phyloP scores from a whole-genome alignment of 92 coral and sea anemone species.

The Bergia sp. region DNA sequence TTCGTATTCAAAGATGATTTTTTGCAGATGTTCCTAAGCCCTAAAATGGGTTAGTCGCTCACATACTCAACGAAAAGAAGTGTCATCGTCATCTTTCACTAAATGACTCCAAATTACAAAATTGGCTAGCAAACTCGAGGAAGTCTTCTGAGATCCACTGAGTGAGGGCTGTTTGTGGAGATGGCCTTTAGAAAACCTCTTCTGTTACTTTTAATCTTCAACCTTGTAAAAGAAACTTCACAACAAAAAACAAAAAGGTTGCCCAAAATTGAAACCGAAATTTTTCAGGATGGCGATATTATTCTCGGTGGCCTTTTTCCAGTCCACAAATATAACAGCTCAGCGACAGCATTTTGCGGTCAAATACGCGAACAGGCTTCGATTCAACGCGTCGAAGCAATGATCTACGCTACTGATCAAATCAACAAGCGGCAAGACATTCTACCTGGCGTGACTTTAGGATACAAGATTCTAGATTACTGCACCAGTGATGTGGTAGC shows the following conservation, averaged over 20 bases:
- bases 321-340: slow-evolving; percentile 50
- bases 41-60: not conserved
- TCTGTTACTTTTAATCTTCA: not conserved
- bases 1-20: too few relatives aligned
- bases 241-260: not conserved
- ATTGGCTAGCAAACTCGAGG: not conserved
- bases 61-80: not conserved
- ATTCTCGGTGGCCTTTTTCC: slow-evolving; percentile 65
- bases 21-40: not conserved
- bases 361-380: slow-evolving; percentile 38
- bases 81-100: not conserved
- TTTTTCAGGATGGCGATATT: slow-evolving; percentile 52
- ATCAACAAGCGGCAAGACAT: slow-evolving; percentile 44
- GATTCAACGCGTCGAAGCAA: slow-evolving; percentile 59
- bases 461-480: slow-evolving; percentile 52
- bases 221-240: not conserved
- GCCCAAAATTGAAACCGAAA: slow-evolving; percentile 29
- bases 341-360: slow-evolving; percentile 44
- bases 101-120: not conserved
- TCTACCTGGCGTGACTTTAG: slow-evolving; percentile 47
- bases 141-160: not conserved
- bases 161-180: not conserved
- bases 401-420: slow-evolving; percentile 52
- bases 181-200: not conserved
- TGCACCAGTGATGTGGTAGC: slow-evolving; percentile 53